These are phyloP conservation scores for Cyaniris semiargus DNA, from an alignment of 2,888 invertebrate genomes.

Conservation along the genomic window DNA sequence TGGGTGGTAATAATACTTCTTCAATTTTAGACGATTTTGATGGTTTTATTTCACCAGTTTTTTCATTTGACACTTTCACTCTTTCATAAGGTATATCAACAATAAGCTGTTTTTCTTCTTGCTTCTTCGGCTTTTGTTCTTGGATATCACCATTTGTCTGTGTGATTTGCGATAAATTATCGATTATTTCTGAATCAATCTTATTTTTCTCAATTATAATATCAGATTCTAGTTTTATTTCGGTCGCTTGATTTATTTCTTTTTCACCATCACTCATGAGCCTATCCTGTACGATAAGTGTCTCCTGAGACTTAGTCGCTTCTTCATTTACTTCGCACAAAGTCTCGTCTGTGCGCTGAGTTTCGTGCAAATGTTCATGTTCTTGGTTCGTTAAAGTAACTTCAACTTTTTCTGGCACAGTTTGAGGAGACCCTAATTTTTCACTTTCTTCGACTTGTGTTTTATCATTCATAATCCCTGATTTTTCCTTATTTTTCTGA, in stretches of 20 bases:
- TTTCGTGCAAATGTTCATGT: not conserved
- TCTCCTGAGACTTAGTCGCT: not conserved
- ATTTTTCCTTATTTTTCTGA: not conserved
- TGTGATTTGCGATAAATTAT: not conserved
- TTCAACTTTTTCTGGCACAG: not conserved
- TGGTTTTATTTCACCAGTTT: not conserved
- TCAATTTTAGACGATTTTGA: not conserved
- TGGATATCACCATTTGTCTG: not conserved
- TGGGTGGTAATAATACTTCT: not conserved
- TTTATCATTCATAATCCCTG: not conserved
- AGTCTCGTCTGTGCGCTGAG: not conserved
- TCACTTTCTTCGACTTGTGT: not conserved
- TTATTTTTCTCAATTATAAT: not conserved
- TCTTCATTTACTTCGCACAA: not conserved
- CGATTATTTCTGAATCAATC: not conserved
- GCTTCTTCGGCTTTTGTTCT: not conserved
- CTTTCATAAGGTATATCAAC: not conserved
- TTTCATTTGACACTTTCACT: not conserved
- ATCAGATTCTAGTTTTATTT: not conserved
- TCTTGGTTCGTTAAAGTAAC: not conserved
- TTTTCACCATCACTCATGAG: not conserved
- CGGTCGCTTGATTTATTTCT: not conserved
- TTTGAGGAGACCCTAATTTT: not conserved
- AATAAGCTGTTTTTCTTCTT: not conserved
- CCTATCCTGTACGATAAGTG: not conserved